Conservation (phyloP, 2,797 vertebrate species). For the Allobates femoralis region DNA sequence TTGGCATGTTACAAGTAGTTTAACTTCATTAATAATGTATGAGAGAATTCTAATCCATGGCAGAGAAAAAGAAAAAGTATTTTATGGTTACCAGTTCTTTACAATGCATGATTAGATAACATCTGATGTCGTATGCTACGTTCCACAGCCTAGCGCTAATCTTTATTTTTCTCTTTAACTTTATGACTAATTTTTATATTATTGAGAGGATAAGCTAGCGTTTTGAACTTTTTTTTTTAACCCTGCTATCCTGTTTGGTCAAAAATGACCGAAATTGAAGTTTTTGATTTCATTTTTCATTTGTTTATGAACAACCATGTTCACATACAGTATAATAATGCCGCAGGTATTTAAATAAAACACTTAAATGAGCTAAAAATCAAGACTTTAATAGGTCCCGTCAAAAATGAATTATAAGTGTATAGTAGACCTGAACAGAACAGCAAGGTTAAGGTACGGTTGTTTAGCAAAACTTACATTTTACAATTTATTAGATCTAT, state of each 20-base stretch:
- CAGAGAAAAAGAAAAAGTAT: constrained; percentile 75
- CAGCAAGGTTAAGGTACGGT: neutral
- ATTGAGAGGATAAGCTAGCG: neutral
- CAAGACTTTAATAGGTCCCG: too few species aligned
- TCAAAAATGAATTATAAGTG: too few species aligned
- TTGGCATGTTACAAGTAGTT: constrained; percentile 99
- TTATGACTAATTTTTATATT: neutral
- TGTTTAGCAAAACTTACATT: neutral
- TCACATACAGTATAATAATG: too few species aligned
- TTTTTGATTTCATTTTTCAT: too few species aligned
- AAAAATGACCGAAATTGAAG: too few species aligned
- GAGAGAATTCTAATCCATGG: constrained; percentile 96
- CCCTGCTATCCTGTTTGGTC: too few species aligned
- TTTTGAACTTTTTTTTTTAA: neutral
- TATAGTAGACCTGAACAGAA: too few species aligned
- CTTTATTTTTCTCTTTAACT: neutral
- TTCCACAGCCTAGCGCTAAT: neutral
- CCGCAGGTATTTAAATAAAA: too few species aligned
- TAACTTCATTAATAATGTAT: constrained; percentile 99
- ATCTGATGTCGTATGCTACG: constrained; percentile 75
- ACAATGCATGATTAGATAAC: constrained; percentile 78
- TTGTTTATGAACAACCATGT: too few species aligned
- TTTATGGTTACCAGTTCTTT: constrained; percentile 76
- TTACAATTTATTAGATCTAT: neutral
- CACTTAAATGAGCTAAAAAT: too few species aligned